Evolutionary conservation across 2,888 invertebrate species (phyloP), one percentile per base, ranked within the genome.

Genomic region (Megastigmus dorsalis): DNA sequence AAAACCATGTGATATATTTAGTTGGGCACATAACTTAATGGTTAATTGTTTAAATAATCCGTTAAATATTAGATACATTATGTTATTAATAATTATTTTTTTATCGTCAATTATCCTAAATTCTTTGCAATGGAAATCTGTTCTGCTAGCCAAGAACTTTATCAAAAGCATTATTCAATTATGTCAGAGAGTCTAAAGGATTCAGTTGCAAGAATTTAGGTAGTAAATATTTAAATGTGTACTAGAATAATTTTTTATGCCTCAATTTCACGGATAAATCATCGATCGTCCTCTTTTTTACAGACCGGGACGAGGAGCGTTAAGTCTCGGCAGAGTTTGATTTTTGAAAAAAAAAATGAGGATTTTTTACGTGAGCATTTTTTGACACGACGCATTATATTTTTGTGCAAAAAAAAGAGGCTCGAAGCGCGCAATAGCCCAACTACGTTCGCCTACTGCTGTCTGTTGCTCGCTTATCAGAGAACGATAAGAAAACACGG

Each of bases 331-430:
- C 52, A n/a, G 9, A 69, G 30, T 68, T 81, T 80, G 78, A 65
- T 79, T 81, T 76, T 79, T 80, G 77, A 77, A 78, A 79, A 76
- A 68, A 74, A 74, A 76, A 74, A 65, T 50, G 43, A 41, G 23
- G 54, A 73, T 63, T 70, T 52, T 76, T 70, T 73, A 80, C 75
- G 81, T 81, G 81, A 81, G 81, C 78, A 80, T 67, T 79, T 75
- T 79, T 78, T 74, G 55, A 65, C n/a, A n/a, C 63, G 57, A 63
- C 68, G 52, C 55, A n/a, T 26, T 48, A 43, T 45, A 38, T 71
- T 75, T 66, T 67, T 65, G 60, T 57, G 60, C 67, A 67, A 38
- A 69, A 26, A 54, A 9, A 23, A 52, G 52, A 59, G 36, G 43
- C 55, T 28, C 71, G 38, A 36, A 55, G 33, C 60, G 52, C 48